phyloP scores from a whole-genome alignment of 1,140 invertebrate species.

The Sycophaga agraensis region DNA sequence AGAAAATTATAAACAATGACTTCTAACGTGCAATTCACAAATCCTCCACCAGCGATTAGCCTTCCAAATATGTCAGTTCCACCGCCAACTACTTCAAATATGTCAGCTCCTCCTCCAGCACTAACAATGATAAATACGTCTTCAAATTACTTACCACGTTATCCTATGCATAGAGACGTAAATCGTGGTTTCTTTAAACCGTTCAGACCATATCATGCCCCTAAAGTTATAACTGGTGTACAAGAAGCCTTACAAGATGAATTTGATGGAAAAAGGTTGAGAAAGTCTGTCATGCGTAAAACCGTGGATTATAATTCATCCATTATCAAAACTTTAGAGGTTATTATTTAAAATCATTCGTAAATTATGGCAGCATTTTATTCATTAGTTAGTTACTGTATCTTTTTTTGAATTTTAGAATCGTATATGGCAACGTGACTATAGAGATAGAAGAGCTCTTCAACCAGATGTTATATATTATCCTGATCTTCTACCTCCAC shows the following conservation, averaged over 20 bases:
- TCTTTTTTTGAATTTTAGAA: slow-evolving; percentile 60
- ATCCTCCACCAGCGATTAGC: slow-evolving; percentile 47
- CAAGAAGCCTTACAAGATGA: slow-evolving; percentile 67
- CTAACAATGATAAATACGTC: slow-evolving; percentile 53
- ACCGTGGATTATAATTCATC: slow-evolving; percentile 98
- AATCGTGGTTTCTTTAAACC: slow-evolving; percentile 55
- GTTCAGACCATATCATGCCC: slow-evolving; percentile 56
- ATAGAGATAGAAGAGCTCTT: slow-evolving; percentile 79
- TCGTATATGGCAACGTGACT: slow-evolving; percentile 92
- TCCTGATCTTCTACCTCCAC: slow-evolving; percentile 84
- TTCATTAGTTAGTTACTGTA: neutral
- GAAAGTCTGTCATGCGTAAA: slow-evolving; percentile 96
- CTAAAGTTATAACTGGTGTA: slow-evolving; percentile 49
- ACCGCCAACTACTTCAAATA: slow-evolving; percentile 50
- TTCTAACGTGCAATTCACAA: slow-evolving; percentile 1
- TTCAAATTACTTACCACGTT: slow-evolving; percentile 50
- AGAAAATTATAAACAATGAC: too few relatives aligned
- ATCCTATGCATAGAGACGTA: slow-evolving; percentile 48
- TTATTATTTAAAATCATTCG: slow-evolving; percentile 44
- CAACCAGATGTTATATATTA: slow-evolving; percentile 92
- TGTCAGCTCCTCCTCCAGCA: slow-evolving; percentile 53
- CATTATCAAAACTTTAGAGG: slow-evolving; percentile 88
- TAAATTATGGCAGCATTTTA: neutral
- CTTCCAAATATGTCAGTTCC: slow-evolving; percentile 57
- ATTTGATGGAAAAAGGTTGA: slow-evolving; percentile 92